Evolutionary conservation across 2,888 invertebrate genomes (phyloP), one percentile per base, ranked within the genome.

Genomic region (Tyria jacobaeae): DNA sequence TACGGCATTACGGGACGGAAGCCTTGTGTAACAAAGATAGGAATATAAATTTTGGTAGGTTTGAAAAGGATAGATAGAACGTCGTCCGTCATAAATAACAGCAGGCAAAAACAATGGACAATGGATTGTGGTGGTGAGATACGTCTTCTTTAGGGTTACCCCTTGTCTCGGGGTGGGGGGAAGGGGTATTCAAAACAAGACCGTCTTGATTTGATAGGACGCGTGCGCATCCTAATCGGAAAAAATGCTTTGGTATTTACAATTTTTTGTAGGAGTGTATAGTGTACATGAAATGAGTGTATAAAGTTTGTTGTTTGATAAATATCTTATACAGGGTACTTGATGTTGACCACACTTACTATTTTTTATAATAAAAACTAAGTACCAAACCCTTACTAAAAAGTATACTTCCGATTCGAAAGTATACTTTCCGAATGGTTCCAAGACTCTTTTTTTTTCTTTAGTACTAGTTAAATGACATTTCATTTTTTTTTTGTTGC

Each of bases 101-200:
- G 84, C 83, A 83, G 83, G 89, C 91, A 93, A 93, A 94, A 94
- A 94, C 94, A 94, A 94, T 94, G 93, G 92, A 93, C 93, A 94
- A 94, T 94, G 92, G 93, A 87, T 91, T 83, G 89, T 85, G 88
- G 90, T 89, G 90, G 90, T 89, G 90, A 91, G 92, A 91, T 92
- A 92, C 90, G 92, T 92, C 93, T 94, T 93, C 93, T 92, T 93
- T 92, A 90, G 88, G 83, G 78, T 77, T 81, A 79, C 81, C 85
- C 85, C 78, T 68, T 74, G 63, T 62, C 62, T 68, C 63, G 64
- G 73, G 69, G 55, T 57, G 60, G 66, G 64, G n/a, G 59, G 57
- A 31, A 62, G 74, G 76, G 70, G 71, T 68, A 75, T 79, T 79
- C 75, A 68, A 74, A 80, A 75, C 73, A 73, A 75, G 71, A 74